Conservation (phyloP, 2,888 invertebrate species). For the Netelia virgata region DNA sequence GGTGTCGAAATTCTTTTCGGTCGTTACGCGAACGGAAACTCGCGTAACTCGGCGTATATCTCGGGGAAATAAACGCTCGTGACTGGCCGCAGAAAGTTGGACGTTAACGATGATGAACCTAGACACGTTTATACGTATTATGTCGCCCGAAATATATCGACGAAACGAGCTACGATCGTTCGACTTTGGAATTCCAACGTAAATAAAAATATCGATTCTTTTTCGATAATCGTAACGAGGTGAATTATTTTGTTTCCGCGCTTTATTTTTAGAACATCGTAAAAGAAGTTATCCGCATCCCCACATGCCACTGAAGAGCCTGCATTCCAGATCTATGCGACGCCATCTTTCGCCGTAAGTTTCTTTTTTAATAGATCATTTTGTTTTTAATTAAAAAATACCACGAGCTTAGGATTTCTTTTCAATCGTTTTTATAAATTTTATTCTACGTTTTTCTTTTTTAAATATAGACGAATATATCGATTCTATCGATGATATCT, state of each 20-base stretch:
- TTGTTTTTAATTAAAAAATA: neutral
- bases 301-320: constrained; percentile 87
- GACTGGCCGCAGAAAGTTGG: neutral
- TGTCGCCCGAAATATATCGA: neutral
- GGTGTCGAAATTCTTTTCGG: constrained; percentile 37
- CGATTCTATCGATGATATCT: too few species aligned
- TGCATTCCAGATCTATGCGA: constrained; percentile 87
- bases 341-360: constrained; percentile 85
- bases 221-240: constrained; percentile 11
- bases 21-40: constrained; percentile 7
- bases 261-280: constrained; percentile 86
- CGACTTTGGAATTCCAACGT: constrained; percentile 2
- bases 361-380: neutral
- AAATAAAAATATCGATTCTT: constrained; percentile 18
- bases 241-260: constrained; percentile 58
- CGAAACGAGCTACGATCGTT: constrained; percentile 8
- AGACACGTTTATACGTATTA: constrained; percentile 19
- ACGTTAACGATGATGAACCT: constrained; percentile 25
- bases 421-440: too few species aligned
- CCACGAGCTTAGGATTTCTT: neutral
- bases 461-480: too few species aligned
- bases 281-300: constrained; percentile 88
- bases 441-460: too few species aligned
- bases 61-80: constrained; percentile 34
- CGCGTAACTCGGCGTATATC: constrained; percentile 19